phyloP scores from a whole-genome alignment of 2,797 vertebrate genomes.

The Podarcis lilfordi region DNA sequence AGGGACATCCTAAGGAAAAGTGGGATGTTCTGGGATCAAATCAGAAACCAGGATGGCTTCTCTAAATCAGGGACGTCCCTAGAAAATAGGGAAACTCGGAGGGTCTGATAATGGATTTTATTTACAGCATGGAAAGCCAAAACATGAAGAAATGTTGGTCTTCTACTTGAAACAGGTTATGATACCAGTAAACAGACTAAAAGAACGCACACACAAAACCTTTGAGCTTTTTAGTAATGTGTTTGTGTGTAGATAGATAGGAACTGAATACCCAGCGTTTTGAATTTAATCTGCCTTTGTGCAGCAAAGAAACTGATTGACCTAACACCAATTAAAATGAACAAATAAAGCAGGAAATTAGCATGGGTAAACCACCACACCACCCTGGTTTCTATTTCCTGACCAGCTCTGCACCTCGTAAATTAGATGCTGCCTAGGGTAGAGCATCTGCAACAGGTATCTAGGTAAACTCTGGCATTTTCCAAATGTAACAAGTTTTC shows the following conservation, averaged over 20 bases:
- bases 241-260: neutral
- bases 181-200: neutral
- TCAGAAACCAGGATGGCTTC: no score
- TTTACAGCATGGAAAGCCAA: neutral
- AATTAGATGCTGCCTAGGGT: neutral
- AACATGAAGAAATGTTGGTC: neutral
- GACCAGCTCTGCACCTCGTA: neutral
- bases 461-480: neutral
- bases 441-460: neutral
- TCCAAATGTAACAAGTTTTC: neutral
- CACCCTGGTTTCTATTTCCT: slow-evolving; percentile 13
- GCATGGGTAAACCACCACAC: neutral
- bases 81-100: no score
- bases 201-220: neutral
- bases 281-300: neutral
- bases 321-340: neutral
- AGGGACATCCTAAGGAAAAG: no score
- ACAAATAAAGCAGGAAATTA: neutral
- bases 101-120: no score
- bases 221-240: neutral
- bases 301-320: neutral
- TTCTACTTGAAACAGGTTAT: neutral
- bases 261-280: neutral
- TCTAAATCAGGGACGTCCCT: no score
- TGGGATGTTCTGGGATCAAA: no score